phyloP scores from a whole-genome alignment of 92 coral and sea anemone species.

The Paragorgia papillata region DNA sequence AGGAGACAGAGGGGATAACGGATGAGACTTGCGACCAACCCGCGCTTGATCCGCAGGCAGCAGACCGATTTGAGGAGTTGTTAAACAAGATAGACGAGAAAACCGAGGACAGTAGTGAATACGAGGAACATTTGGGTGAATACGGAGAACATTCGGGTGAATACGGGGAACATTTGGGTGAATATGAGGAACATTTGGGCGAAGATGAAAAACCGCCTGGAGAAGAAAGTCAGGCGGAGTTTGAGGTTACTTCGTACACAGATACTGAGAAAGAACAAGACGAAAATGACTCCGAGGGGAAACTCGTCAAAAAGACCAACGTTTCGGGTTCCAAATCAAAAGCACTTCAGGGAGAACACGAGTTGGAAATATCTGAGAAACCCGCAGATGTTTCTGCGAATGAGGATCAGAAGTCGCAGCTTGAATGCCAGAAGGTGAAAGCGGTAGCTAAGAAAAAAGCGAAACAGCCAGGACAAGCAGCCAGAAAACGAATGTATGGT shows the following conservation, averaged over 20 bases:
- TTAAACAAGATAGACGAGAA: constrained; percentile 85
- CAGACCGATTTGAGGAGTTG: constrained; percentile 77
- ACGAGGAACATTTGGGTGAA: constrained; percentile 46
- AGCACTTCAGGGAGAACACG: neutral
- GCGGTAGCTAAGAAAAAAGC: too few relatives aligned
- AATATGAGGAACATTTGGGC: constrained; percentile 50
- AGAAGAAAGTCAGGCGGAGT: constrained; percentile 62
- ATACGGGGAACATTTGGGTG: too few relatives aligned
- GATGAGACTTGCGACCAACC: constrained; percentile 29
- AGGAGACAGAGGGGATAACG: constrained; percentile 21
- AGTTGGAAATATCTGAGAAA: neutral
- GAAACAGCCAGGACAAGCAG: too few relatives aligned
- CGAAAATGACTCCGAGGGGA: too few relatives aligned
- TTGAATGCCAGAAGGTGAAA: neutral
- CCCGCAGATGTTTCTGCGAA: neutral
- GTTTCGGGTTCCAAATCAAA: neutral
- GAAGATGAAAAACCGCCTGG: constrained; percentile 86
- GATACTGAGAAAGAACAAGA: constrained; percentile 14
- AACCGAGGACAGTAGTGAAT: constrained; percentile 56
- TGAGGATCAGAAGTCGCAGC: too few relatives aligned
- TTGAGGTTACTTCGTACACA: neutral
- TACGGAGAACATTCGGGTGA: constrained; percentile 89
- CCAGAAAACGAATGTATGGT: too few relatives aligned
- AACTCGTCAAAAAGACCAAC: neutral
- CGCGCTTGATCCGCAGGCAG: constrained; percentile 42